Base-by-base conservation (phyloP, 1,140 invertebrate genomes). In the Diploscapter pachys region DNA sequence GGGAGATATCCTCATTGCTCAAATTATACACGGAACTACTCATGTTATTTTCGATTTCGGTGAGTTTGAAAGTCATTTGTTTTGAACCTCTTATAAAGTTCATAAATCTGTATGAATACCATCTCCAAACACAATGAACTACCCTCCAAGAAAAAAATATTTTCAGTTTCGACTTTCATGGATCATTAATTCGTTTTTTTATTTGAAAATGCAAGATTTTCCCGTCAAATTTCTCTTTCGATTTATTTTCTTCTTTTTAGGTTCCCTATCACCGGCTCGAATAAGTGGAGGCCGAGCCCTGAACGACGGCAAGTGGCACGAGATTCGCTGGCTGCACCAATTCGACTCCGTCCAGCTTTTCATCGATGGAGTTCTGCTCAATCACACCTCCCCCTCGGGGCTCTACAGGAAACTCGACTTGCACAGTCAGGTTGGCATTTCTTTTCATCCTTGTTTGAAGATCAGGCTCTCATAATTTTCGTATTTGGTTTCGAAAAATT, bases 11-110 rank as follows among this genome's bases (percentile, higher is more conserved):
- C 64, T 84, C 5, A 77, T 84, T 72, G 83, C 81, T 61, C 83
- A 84, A 66, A 64, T 85, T 51, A 66, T 79, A 55, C 57, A 72
- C 69, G 83, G 83, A 31, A 80, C 73, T 13, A 61, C 78, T 56
- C 80, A 84, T 62, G 71, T 77, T 4, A 69, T 84, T n/a, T 84
- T 84, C 63, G 83, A 84, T 64, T 84, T 84, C 78, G 83, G 82
- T 69, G 75, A 73, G 48, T 66, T 77, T 6, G 31, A 31, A 31
- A 31, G 31, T 79, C 79, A 62, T 52, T 56, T n/a, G 70, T 49
- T 63, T 77, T n/a, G 53, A 62, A 49, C n/a, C 31, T 31, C 31
- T 31, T 31, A 31, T 31, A 31, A 31, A 31, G 31, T 31, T 31
- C 31, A 31, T 31, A 31, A 31, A 31, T 31, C 31, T 31, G 31